Evolutionary conservation across 2,113 vertebrate species (phyloP), one percentile per base, ranked within the genome.

Genomic region (Lamprotornis superbus): DNA sequence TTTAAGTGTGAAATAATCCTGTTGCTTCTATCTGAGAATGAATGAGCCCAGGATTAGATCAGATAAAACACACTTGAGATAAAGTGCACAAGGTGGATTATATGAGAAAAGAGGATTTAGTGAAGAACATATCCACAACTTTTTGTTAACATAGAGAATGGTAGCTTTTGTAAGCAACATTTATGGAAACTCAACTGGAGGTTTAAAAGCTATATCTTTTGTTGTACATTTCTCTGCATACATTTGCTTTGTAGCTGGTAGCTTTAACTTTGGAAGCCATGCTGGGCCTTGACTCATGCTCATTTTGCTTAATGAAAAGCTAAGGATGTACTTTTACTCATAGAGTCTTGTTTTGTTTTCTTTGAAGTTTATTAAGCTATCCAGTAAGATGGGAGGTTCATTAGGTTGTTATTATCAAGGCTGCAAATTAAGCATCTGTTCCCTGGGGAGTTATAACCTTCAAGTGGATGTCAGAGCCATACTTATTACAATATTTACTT

Each of bases 211-310:
- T 98, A 96, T 98, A 98, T 96, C 99, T 99, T 98, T 99, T 99
- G 99, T 99, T 99, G 98, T 99, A 98, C 99, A 99, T 99, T 99
- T 99, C 98, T 99, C 98, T 98, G 99, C 99, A 99, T 99, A 98
- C 97, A 99, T 99, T 99, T 99, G 98, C 98, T 98, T 98, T 98
- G 98, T 98, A 96, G 98, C 97, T 97, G 89, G 92, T 98, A 98
- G 98, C 98, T 98, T 99, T 98, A 98, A 98, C 98, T 97, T 98
- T 90, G 98, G 98, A 96, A 98, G 98, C 98, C 99, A 98, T 96
- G 98, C 98, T 99, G 99, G 97, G 98, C 98, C 97, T 97, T 89
- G 94, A 98, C 98, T 98, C 98, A 97, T 98, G 98, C 98, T 98
- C 98, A 98, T 97, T 98, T 98, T 98, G 97, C 98, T 98, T 98